phyloP scores from a whole-genome alignment of 2,113 vertebrate species.

The Elephas maximus region DNA sequence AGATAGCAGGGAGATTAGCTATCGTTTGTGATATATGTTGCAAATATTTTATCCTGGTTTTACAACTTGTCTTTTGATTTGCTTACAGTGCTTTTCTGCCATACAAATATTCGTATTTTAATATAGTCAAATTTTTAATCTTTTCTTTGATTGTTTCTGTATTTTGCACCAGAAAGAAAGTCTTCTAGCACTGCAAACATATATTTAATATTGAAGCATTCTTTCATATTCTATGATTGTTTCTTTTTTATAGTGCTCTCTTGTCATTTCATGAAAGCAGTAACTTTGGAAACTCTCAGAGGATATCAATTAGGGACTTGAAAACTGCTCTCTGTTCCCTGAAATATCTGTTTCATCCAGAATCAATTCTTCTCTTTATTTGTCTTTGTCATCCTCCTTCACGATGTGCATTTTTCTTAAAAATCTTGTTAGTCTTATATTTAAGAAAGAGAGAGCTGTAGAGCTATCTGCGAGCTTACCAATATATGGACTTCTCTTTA shows the following conservation, averaged over 20 bases:
- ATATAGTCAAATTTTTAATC: background rate
- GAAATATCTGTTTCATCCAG: constrained; percentile 16
- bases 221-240: background rate
- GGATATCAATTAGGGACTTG: background rate
- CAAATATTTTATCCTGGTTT: background rate
- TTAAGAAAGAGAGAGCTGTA: constrained; percentile 37
- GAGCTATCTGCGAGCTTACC: background rate
- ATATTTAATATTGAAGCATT: constrained; percentile 48
- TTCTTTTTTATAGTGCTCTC: background rate
- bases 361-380: constrained; percentile 30
- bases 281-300: background rate
- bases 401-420: constrained; percentile 16
- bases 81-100: background rate
- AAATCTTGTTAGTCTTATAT: constrained; percentile 26
- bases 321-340: background rate
- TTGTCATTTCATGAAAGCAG: constrained; percentile 18
- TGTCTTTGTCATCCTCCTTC: constrained; percentile 46
- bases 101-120: background rate
- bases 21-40: background rate
- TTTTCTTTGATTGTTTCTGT: background rate
- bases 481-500: background rate
- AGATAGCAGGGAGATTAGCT: background rate
- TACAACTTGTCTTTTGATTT: constrained; percentile 13
- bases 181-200: background rate
- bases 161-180: constrained; percentile 11